Base-by-base conservation (phyloP, 2,888 invertebrate species). In the Andrena haemorrhoa region DNA sequence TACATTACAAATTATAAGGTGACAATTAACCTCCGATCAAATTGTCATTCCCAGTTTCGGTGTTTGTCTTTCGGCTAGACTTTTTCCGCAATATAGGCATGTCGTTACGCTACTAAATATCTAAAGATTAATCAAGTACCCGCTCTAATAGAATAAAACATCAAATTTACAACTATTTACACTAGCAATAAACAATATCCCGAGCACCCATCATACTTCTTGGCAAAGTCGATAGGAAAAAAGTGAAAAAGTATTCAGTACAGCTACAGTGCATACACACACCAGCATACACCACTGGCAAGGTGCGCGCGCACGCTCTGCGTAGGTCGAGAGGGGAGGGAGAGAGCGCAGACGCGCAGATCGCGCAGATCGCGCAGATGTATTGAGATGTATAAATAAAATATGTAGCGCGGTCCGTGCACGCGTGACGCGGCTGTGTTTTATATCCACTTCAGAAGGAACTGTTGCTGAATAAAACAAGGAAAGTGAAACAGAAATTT, bases 141-240 rank as follows among this genome's bases (percentile, higher is more conserved):
- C 31, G 41, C 77, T 77, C 6, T 51, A 51, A 73, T 29, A 16
- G 60, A 79, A 56, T 58, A 60, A 60, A 60, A 70, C 26, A 35
- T 51, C 60, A 60, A 77, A 84, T 84, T 64, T 82, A 82, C 49
- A 82, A 56, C 23, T 86, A 86, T 86, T 60, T 86, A 86, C 84
- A 86, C 49, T 65, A 70, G 12, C n/a, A 58, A 76, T 61, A 69
- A 16, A 41, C 23, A 23, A 76, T 64, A 68, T 16, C 23, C 26
- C 56, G 47, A 66, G 12, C 58, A 29, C 12, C 65, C 63, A 68
- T 75, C 35, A 10, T 41, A 68, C 41, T 66, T 63, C 47, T 63
- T 26, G 12, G 12, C 12, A 23, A 35, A 26, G 68, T 74, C 41
- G 49, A 69, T 79, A 58, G 20, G 3, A 26, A 47, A 77, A 58